phyloP scores from a whole-genome alignment of 2,888 invertebrate genomes.

The Drosophila tanythrix region DNA sequence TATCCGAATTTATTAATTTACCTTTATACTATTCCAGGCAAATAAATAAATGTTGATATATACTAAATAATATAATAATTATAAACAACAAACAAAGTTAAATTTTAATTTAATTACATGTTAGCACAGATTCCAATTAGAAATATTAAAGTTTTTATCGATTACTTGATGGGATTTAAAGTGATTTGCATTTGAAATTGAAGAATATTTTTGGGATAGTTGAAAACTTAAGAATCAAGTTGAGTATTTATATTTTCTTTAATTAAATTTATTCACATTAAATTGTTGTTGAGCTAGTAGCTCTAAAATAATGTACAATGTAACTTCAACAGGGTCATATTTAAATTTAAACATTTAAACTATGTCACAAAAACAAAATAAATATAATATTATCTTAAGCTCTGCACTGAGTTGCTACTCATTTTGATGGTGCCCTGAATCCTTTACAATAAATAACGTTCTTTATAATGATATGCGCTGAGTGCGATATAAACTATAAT shows the following conservation, averaged over 20 bases:
- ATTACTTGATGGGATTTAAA: not conserved
- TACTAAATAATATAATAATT: not conserved
- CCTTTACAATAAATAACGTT: not conserved
- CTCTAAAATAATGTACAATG: not conserved
- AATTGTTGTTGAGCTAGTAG: not conserved
- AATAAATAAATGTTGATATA: not conserved
- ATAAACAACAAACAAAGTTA: not conserved
- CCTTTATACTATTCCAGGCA: not conserved
- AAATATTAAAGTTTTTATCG: not conserved
- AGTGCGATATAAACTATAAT: conserved; percentile 3
- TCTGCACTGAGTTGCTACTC: not conserved
- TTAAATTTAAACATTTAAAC: not conserved
- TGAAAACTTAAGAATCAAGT: not conserved
- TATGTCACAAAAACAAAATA: not conserved
- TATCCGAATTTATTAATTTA: not conserved
- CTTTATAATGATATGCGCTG: not conserved
- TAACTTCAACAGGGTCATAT: not conserved
- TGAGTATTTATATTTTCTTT: not conserved
- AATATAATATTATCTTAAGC: not conserved
- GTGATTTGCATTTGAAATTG: not conserved
- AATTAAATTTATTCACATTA: not conserved
- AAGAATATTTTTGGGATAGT: not conserved
- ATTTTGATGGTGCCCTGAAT: not conserved
- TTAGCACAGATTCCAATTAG: not conserved
- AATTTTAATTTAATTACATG: no score